These are phyloP conservation scores for Blennius ocellaris DNA, from an alignment of 2,113 vertebrate genomes.

Conservation along the genomic window DNA sequence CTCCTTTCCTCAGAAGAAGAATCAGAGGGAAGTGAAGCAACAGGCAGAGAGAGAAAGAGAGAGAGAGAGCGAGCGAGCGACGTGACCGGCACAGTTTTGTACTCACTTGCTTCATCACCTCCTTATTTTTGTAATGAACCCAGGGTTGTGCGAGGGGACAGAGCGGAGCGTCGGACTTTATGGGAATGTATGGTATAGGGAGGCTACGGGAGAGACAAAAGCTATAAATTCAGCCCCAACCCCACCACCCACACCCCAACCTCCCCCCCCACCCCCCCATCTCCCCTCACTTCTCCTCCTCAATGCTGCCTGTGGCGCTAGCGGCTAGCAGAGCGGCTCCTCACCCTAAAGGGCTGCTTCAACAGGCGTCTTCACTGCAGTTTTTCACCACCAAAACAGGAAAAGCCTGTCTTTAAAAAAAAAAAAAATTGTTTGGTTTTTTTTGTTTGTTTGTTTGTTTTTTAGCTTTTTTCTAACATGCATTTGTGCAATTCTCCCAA, in stretches of 20 bases:
- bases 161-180: slow-evolving; percentile 53
- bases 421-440: slow-evolving; percentile 31
- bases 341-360: slow-evolving; percentile 23
- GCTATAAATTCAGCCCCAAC: slow-evolving; percentile 47
- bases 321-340: slow-evolving; percentile 39
- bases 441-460: slow-evolving; percentile 1
- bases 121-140: slow-evolving; percentile 79
- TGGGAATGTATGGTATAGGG: slow-evolving; percentile 70
- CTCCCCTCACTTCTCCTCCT: no score
- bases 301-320: slow-evolving; percentile 41
- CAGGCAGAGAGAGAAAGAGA: slow-evolving; percentile 44
- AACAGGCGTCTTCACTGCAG: slow-evolving; percentile 38
- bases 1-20: slow-evolving; percentile 70
- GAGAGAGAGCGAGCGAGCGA: slow-evolving; percentile 27
- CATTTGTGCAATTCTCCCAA: slow-evolving; percentile 76
- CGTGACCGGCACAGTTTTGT: slow-evolving; percentile 76
- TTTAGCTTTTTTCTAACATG: slow-evolving; percentile 28
- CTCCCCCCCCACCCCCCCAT: background rate
- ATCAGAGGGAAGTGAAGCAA: slow-evolving; percentile 77
- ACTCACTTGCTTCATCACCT: slow-evolving; percentile 81
- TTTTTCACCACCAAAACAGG: slow-evolving; percentile 48
- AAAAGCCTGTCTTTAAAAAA: slow-evolving; percentile 54
- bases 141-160: slow-evolving; percentile 65
- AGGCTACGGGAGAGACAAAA: slow-evolving; percentile 50
- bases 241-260: slow-evolving; percentile 13